Conservation (phyloP, 2,888 invertebrate species). For the Didymodactylos carnosus region DNA sequence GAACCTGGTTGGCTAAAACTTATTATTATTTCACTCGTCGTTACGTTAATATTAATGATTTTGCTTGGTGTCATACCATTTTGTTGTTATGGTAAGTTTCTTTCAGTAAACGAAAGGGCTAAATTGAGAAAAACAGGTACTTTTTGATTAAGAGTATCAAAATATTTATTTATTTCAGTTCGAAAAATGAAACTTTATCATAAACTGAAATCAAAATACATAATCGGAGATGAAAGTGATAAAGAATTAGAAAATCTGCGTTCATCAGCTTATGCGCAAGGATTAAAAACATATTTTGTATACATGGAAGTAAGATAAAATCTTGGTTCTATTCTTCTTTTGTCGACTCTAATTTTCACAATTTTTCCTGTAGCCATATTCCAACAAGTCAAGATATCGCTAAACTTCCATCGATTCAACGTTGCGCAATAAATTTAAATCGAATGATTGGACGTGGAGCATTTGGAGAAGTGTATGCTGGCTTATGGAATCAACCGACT, state of each 20-base stretch:
- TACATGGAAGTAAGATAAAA: not conserved
- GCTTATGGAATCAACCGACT: not conserved
- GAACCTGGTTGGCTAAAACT: too few species aligned
- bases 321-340: not conserved
- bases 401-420: not conserved
- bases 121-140: not conserved
- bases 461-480: not conserved
- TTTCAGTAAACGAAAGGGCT: too few species aligned
- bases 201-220: not conserved
- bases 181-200: not conserved
- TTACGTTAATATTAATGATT: not conserved
- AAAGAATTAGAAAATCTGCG: not conserved
- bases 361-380: too few species aligned
- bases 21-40: not conserved
- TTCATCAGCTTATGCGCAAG: not conserved
- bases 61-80: not conserved
- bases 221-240: not conserved
- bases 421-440: not conserved
- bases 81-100: not conserved
- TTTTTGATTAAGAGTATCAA: not conserved
- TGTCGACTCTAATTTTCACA: too few species aligned
- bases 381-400: not conserved
- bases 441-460: not conserved
- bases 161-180: not conserved
- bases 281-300: not conserved